A percentile compares a stretch with the other conserved stretches of the same genome.
Evolutionary conservation across 2,113 vertebrate species (phyloP).

Genomic region (Gila orcuttii): DNA sequence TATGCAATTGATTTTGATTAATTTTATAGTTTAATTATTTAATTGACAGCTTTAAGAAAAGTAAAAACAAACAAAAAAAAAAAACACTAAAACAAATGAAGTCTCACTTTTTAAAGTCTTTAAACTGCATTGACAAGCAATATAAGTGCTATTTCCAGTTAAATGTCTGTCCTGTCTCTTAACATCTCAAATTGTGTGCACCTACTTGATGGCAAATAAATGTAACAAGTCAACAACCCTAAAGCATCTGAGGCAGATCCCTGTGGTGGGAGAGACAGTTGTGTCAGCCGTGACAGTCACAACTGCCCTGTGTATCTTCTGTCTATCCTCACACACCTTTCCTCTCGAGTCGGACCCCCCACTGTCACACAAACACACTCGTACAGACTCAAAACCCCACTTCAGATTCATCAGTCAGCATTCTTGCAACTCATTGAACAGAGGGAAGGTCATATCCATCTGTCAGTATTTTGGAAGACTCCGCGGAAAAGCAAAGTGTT

Average conservation of each 20-base stretch:
- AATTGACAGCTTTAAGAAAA: not conserved
- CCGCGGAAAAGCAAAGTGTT: not conserved
- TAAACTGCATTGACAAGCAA: constrained; percentile 34
- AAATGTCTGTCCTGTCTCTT: constrained; percentile 12
- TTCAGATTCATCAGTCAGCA: constrained; percentile 52
- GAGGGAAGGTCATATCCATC: constrained; percentile 55
- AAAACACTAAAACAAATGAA: not conserved
- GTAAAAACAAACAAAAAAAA: not conserved
- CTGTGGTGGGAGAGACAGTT: constrained; percentile 19
- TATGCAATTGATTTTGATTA: not conserved
- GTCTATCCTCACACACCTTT: constrained; percentile 48
- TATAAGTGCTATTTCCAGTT: constrained; percentile 10
- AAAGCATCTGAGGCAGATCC: not conserved
- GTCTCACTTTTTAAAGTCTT: constrained; percentile 1
- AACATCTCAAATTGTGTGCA: constrained; percentile 11
- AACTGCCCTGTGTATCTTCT: constrained; percentile 47
- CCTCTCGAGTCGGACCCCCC: constrained; percentile 36
- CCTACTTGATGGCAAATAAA: constrained; percentile 41
- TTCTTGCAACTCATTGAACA: constrained; percentile 30
- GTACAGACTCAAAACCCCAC: constrained; percentile 23
- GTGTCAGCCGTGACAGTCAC: constrained; percentile 43
- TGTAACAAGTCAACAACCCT: constrained; percentile 46
- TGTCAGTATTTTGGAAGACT: constrained; percentile 46
- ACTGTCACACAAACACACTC: constrained; percentile 41
- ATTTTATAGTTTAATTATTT: too few relatives aligned